Evolutionary conservation across 2,797 vertebrate genomes (phyloP).

Genomic region (Lepidocolaptes lacrymiger): DNA sequence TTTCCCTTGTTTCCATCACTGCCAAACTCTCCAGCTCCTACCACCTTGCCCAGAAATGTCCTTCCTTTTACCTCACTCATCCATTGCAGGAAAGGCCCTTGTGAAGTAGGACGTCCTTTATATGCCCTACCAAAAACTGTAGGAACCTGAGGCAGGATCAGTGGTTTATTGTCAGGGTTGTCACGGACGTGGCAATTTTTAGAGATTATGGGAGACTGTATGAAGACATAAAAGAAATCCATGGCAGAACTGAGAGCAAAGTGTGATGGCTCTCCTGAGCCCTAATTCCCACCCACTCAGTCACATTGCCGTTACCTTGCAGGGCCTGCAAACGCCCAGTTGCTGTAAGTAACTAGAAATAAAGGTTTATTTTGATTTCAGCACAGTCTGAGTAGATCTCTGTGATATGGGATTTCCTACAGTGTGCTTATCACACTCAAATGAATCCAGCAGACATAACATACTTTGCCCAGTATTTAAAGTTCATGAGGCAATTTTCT

Average conservation of each 20-base stretch:
- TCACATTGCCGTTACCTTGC: background rate
- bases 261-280: background rate
- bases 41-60: background rate
- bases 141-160: background rate
- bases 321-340: background rate
- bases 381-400: background rate
- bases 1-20: background rate
- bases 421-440: background rate
- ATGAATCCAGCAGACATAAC: constrained; percentile 13
- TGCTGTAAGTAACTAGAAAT: background rate
- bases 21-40: background rate
- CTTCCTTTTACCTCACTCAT: background rate
- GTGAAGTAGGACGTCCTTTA: background rate
- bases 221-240: background rate
- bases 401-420: background rate
- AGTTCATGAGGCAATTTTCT: constrained; percentile 35
- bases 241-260: background rate
- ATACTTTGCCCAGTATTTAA: constrained; percentile 29
- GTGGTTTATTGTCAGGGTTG: background rate
- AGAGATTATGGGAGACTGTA: background rate
- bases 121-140: background rate
- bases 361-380: constrained; percentile 25
- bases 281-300: background rate
- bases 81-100: background rate
- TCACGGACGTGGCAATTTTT: background rate